These are phyloP conservation scores for Babylonia areolata DNA, from an alignment of 1,140 invertebrate species.

Conservation along the genomic window DNA sequence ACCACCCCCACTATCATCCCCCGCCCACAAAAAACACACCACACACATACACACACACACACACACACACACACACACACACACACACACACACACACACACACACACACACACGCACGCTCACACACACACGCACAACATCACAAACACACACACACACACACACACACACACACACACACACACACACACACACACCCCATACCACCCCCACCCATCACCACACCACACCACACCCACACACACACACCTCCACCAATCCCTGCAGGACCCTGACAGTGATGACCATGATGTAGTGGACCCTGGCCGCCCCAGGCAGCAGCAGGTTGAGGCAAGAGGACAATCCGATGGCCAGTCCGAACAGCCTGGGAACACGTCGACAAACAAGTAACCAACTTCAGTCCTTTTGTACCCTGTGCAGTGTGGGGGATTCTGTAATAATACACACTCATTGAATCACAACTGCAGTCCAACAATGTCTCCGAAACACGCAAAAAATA, in stretches of 20 bases:
- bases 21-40: too few species aligned
- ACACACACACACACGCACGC: not conserved
- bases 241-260: constrained; percentile 86
- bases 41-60: not conserved
- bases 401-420: too few species aligned
- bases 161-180: too few species aligned
- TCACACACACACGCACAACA: not conserved
- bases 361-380: constrained; percentile 82
- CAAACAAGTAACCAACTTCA: too few species aligned
- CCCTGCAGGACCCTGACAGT: constrained; percentile 94
- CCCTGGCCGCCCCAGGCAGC: constrained; percentile 90
- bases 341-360: constrained; percentile 95
- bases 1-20: too few species aligned
- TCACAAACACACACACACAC: not conserved
- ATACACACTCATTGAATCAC: too few species aligned
- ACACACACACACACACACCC: too few species aligned
- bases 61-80: not conserved
- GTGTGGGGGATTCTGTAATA: too few species aligned
- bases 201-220: too few species aligned
- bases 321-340: constrained; percentile 96
- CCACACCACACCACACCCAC: too few species aligned
- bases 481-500: too few species aligned
- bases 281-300: constrained; percentile 87
- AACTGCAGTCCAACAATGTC: too few species aligned
- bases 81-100: not conserved